Evolutionary conservation across 2,888 invertebrate species (phyloP), one percentile per base, ranked within the genome.

Genomic region (Euphydryas editha): DNA sequence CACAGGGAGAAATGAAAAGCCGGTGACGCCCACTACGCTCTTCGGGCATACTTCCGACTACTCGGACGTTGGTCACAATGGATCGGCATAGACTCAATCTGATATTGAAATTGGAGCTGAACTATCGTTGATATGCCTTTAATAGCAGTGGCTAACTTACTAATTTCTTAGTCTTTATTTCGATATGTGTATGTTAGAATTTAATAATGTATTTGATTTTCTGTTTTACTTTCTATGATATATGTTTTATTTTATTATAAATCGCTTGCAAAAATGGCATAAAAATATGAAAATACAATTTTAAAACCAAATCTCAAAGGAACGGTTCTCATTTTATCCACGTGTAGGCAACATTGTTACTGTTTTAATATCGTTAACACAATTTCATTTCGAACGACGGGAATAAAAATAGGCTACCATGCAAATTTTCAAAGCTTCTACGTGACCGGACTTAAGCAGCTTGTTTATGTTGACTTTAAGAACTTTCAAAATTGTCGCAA

Each of bases 51-150:
- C 87, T 90, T 88, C 89, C 88, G 86, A 84, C 84, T 83, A 86
- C 85, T 87, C 85, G 85, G 85, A 82, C 85, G 72, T 67, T 78
- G 78, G 81, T 80, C 84, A 88, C 89, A 90, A 90, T 90, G 79
- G 80, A 80, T 78, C 80, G 79, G 81, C 79, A 82, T 80, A 81
- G 82, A 80, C 82, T 83, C 86, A 77, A 87, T 84, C 84, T 78
- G 83, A 89, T 90, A 88, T 89, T 87, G 90, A 87, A 92, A 90
- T 91, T 86, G 85, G 83, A 86, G 79, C 79, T 81, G 82, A 81
- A 82, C 80, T 81, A 78, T 79, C 76, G 75, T 72, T 68, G 74
- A 78, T 78, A 83, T 82, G 76, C 71, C 73, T 69, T 69, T 73
- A 71, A 73, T 62, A 36, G 3, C 21, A 7, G n/a, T 18, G 47